Evolutionary conservation across 1,140 invertebrate genomes (phyloP).

Genomic region (Sogatella furcifera): DNA sequence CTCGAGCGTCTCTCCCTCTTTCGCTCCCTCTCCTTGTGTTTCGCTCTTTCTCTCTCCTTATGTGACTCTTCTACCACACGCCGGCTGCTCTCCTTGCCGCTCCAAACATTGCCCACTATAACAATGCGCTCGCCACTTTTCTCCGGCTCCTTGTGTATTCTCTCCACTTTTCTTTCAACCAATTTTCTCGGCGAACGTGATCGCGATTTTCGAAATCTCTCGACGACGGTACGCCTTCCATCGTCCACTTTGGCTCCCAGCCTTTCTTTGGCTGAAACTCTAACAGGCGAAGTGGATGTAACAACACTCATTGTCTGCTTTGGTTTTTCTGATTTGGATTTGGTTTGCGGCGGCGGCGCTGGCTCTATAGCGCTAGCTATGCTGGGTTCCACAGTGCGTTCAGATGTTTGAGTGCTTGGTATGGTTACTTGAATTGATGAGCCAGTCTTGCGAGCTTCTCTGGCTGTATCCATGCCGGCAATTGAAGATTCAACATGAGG

Average conservation of each 20-base stretch:
- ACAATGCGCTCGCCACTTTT: constrained; percentile 4
- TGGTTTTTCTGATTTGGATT: not conserved
- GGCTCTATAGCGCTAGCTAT: not conserved
- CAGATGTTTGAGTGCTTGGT: constrained; percentile 9
- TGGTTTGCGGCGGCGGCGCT: not conserved
- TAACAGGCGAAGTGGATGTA: constrained; percentile 8
- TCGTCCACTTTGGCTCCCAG: constrained; percentile 27
- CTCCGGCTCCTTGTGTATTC: constrained; percentile 11
- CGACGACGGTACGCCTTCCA: not conserved
- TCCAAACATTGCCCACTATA: constrained; percentile 8
- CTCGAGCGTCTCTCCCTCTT: not conserved
- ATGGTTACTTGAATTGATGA: constrained; percentile 20
- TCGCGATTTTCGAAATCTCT: constrained; percentile 15
- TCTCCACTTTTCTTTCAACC: not conserved
- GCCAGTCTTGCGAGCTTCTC: constrained; percentile 20
- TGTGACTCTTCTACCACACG: not conserved
- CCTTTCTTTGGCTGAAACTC: constrained; percentile 26
- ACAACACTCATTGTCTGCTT: not conserved
- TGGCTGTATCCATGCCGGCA: constrained; percentile 6
- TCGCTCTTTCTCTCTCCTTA: constrained; percentile 1
- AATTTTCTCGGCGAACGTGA: constrained; percentile 14
- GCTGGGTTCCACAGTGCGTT: not conserved
- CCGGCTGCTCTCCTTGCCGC: constrained; percentile 8
- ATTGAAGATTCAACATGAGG: not conserved
- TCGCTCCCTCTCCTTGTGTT: constrained; percentile 1